Percentiles rank a stretch among this genome's conserved stretches.
phyloP scores from a whole-genome alignment of 2,113 vertebrate species.

The Solea solea region DNA sequence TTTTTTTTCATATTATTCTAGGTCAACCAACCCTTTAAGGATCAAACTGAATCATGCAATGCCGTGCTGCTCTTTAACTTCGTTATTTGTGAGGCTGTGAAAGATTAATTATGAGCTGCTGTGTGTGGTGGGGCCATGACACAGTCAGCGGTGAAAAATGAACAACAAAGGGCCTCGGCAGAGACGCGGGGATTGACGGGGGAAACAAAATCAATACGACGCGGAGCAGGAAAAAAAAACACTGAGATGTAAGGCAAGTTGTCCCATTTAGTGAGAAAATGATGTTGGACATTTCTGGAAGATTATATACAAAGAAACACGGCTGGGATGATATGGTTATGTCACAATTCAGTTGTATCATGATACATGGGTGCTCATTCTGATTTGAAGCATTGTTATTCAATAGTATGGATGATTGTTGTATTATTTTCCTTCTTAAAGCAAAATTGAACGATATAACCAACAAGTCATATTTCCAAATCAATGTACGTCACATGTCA shows the following conservation, averaged over 20 bases:
- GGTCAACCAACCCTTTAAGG: conserved; percentile 3
- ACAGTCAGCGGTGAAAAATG: conserved; percentile 50
- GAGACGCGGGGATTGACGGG: conserved; percentile 14
- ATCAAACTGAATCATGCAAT: conserved; percentile 13
- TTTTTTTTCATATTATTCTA: not conserved
- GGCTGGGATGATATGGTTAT: no score
- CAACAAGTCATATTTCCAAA: no score
- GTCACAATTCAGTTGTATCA: no score
- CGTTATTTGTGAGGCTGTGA: conserved; percentile 17
- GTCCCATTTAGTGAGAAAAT: not conserved
- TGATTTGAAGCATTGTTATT: no score
- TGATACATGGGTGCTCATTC: no score
- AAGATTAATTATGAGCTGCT: conserved; percentile 40
- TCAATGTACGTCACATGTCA: no score
- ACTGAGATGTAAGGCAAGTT: conserved; percentile 12
- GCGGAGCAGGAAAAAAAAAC: conserved; percentile 9
- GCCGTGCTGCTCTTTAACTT: conserved; percentile 3
- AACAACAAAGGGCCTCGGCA: conserved; percentile 19
- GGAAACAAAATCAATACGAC: conserved; percentile 39
- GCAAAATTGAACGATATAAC: no score
- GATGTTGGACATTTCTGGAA: not conserved
- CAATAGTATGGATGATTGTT: no score
- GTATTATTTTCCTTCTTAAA: no score
- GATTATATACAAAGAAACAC: not conserved
- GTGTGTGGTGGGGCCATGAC: conserved; percentile 31